A percentile compares a stretch with the other conserved stretches of the same genome.
These are phyloP conservation scores for Corynorhinus townsendii DNA, from an alignment of 2,113 vertebrate species.

Conservation along the genomic window DNA sequence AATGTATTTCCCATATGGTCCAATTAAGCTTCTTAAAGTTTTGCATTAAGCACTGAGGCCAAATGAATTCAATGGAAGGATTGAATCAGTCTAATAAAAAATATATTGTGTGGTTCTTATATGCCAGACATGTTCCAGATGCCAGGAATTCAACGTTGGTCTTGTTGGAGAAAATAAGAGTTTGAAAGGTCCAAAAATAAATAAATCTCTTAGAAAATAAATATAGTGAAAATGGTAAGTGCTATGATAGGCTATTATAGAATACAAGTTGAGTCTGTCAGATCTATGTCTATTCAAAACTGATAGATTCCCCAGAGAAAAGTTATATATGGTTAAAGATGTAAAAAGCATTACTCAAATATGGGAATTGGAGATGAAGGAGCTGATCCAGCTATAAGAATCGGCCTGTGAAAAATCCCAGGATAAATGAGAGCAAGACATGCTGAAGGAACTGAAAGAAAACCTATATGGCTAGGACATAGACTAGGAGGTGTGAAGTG, in stretches of 20 bases:
- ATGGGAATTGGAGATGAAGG: background rate
- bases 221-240: background rate
- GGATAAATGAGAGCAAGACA: background rate
- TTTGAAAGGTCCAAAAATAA: background rate
- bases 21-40: constrained; percentile 14
- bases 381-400: background rate
- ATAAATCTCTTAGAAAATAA: background rate
- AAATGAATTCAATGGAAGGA: background rate
- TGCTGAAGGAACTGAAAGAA: background rate
- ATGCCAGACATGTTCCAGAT: background rate
- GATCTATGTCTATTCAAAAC: background rate
- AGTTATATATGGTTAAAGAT: background rate
- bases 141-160: background rate
- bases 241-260: background rate
- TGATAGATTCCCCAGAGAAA: background rate
- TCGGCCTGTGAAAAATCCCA: background rate
- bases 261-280: background rate
- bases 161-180: background rate
- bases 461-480: background rate
- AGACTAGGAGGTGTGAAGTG: background rate
- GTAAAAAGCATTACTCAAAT: background rate
- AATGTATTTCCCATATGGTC: background rate
- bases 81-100: background rate
- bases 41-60: background rate
- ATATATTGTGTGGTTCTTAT: background rate